Evolutionary conservation across 1,140 invertebrate species (phyloP), one percentile per base, ranked within the genome.

Genomic region (Drosophila sp.): DNA sequence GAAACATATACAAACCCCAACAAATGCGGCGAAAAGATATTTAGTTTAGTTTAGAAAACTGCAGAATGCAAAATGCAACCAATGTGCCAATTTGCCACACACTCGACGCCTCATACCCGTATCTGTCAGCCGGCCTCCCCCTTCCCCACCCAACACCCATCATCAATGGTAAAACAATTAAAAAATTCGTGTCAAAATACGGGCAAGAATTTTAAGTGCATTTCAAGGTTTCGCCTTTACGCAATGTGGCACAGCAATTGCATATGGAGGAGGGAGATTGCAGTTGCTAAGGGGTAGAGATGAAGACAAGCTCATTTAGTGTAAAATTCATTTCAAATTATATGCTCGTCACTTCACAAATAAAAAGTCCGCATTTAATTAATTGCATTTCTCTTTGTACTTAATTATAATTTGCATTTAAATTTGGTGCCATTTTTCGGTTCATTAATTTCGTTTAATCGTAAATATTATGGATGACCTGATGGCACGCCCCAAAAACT

Each of bases 171-270:
- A 38, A 44, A 69, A 89, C 83, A 89, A 87, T 80, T 80, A 83
- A 84, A 89, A 50, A 89, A 87, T 84, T 72, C 76, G 80, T 87
- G 83, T 87, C 83, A 89, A 80, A 87, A 80, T 86, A 71, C 84
- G 64, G 76, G 44, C 55, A 80, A 78, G 80, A 72, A 87, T 89
- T 87, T 87, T 87, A 87, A 87, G 71, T 80, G 69, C 76, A 68
- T 74, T 89, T 89, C 83, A 87, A 87, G 83, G 83, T 89, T 84
- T 62, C 29, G 8, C 30, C 23, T 56, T 64, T 76, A 85, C 71
- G 79, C 79, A 72, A 86, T 76, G 82, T 86, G 58, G 74, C 60
- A 76, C 82, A 65, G 27, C 33, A 32, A 64, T 84, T 84, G 66
- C 80, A 68, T 70, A 50, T 10, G 23, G 4, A 0, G 6, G 44